phyloP scores from a whole-genome alignment of 1,140 invertebrate species.

The Psix sp. region DNA sequence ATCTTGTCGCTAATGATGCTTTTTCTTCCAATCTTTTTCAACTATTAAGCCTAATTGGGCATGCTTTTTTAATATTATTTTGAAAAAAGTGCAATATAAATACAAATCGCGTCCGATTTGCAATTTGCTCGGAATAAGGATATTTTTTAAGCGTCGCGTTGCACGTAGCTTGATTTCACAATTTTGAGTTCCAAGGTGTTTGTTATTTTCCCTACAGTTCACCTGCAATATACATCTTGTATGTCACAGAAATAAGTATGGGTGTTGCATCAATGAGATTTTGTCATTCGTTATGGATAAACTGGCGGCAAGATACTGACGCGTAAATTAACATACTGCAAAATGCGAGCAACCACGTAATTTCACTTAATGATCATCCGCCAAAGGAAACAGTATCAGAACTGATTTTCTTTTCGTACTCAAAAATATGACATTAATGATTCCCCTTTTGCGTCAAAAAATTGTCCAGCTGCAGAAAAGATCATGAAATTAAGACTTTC shows the following conservation, averaged over 20 bases:
- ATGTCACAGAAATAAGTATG: slow-evolving; percentile 50
- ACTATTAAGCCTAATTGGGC: slow-evolving; percentile 55
- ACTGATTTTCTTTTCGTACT: slow-evolving; percentile 16
- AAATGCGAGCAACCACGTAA: slow-evolving; percentile 23
- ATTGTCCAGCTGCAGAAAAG: slow-evolving; percentile 23
- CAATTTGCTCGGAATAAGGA: slow-evolving; percentile 45
- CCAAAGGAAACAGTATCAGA: slow-evolving; percentile 9
- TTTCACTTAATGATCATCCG: slow-evolving; percentile 51
- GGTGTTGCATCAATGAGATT: slow-evolving; percentile 53
- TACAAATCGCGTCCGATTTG: slow-evolving; percentile 36
- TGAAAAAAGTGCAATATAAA: slow-evolving; percentile 55
- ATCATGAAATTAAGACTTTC: slow-evolving; percentile 50
- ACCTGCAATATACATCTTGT: slow-evolving; percentile 41
- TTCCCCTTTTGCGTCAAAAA: slow-evolving; percentile 4
- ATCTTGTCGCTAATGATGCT: slow-evolving; percentile 50
- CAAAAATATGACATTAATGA: slow-evolving; percentile 38
- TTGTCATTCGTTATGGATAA: slow-evolving; percentile 50
- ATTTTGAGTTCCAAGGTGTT: slow-evolving; percentile 52
- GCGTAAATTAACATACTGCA: slow-evolving; percentile 45
- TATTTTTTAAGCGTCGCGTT: slow-evolving; percentile 23
- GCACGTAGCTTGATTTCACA: slow-evolving; percentile 31
- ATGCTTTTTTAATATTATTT: slow-evolving; percentile 49
- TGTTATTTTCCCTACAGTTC: slow-evolving; percentile 35
- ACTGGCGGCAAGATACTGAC: slow-evolving; percentile 34
- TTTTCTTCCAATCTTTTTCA: slow-evolving; percentile 47